These are phyloP conservation scores for Clarias fuscus DNA, from an alignment of 2,797 vertebrate species.

Conservation along the genomic window DNA sequence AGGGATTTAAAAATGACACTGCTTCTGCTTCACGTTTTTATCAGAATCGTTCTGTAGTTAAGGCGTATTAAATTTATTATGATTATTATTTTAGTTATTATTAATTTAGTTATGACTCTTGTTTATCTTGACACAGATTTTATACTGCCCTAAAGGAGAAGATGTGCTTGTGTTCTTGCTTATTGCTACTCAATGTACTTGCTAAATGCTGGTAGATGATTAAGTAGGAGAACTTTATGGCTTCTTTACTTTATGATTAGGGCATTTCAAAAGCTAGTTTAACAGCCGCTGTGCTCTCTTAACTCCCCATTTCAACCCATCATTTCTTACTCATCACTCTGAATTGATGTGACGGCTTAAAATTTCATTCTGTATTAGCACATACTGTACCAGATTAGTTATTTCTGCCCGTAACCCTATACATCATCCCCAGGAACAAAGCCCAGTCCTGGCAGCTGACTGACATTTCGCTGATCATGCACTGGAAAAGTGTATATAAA, in stretches of 20 bases:
- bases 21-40: neutral
- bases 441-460: constrained; percentile 4
- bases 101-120: neutral
- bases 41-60: no score
- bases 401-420: neutral
- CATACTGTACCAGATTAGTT: neutral
- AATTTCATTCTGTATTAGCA: neutral
- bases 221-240: neutral
- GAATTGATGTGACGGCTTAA: neutral
- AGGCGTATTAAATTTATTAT: neutral
- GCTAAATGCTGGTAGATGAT: neutral
- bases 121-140: neutral
- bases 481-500: constrained; percentile 15
- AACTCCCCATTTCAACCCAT: neutral
- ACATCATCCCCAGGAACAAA: neutral
- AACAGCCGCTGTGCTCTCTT: neutral
- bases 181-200: neutral
- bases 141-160: neutral
- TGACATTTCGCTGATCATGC: neutral
- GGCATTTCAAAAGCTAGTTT: neutral
- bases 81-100: neutral
- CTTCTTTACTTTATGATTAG: neutral
- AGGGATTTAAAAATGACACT: neutral
- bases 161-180: neutral
- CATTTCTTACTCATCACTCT: neutral